Percentiles rank a stretch among this genome's conserved stretches.
phyloP scores from a whole-genome alignment of 1,140 invertebrate species.

The Caenorhabditis remanei region DNA sequence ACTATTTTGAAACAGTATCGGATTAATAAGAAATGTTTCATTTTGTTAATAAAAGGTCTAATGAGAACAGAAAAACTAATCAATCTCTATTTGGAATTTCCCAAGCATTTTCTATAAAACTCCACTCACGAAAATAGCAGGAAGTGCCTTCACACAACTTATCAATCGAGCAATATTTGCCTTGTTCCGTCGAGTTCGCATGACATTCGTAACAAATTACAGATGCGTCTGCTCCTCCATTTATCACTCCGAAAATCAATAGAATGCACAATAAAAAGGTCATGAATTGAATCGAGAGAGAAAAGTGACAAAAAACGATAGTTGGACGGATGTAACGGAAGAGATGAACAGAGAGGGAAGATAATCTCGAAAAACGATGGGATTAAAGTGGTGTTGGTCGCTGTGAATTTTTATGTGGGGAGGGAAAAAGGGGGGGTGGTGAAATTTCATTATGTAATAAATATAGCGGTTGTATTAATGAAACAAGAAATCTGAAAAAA shows the following conservation, averaged over 20 bases:
- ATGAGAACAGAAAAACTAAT: no score
- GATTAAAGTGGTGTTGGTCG: background rate
- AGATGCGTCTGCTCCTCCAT: background rate
- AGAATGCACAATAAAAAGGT: background rate
- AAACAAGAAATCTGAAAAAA: no score
- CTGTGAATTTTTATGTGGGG: background rate
- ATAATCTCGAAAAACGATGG: conserved; percentile 18
- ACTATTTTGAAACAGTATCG: no score
- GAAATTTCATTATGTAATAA: background rate
- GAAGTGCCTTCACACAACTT: conserved; percentile 43
- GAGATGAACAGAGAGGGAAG: background rate
- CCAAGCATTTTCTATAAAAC: no score
- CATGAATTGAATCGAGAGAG: background rate
- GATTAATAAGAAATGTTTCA: no score
- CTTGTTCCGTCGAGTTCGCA: conserved; percentile 48
- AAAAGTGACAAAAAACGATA: background rate
- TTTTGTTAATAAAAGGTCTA: no score
- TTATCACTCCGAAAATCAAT: background rate
- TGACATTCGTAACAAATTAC: conserved; percentile 52
- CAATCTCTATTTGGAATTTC: no score
- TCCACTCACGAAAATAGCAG: conserved; percentile 53
- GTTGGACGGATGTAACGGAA: background rate
- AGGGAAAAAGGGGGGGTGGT: background rate
- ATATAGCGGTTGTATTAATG: no score
- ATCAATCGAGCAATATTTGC: conserved; percentile 56